These are phyloP conservation scores for Cichlasoma orientale DNA, from an alignment of 2,797 vertebrate species.

Conservation along the genomic window DNA sequence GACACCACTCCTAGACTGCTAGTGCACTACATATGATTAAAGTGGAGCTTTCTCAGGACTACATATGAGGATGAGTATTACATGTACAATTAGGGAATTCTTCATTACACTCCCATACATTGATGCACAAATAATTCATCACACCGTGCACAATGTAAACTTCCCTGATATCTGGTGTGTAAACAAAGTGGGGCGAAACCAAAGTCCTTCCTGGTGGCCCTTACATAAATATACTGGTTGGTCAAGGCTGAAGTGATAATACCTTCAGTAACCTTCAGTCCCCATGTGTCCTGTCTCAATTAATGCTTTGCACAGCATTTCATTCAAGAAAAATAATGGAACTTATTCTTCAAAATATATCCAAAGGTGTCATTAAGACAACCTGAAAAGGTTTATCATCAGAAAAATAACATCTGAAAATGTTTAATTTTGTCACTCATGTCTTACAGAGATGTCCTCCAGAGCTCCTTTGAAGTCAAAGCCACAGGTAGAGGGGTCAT, in stretches of 20 bases:
- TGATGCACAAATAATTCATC: neutral
- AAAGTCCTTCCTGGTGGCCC: neutral
- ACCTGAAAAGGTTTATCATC: neutral
- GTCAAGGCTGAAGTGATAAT: neutral
- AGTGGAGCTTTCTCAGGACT: neutral
- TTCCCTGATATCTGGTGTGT: neutral
- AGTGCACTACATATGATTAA: neutral
- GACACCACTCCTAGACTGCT: neutral
- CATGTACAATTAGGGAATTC: neutral
- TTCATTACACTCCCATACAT: neutral
- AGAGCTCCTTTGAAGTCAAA: conserved; percentile 94
- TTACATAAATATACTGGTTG: neutral
- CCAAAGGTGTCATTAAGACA: neutral
- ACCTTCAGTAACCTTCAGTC: too few species aligned
- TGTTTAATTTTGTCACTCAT: neutral
- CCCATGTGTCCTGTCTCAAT: neutral
- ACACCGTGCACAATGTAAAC: neutral
- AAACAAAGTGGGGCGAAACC: neutral
- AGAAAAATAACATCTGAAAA: neutral
- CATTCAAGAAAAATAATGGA: too few species aligned
- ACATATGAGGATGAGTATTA: neutral
- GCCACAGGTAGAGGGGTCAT: conserved; percentile 93
- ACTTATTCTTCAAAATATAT: too few species aligned
- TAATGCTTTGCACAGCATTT: too few species aligned
- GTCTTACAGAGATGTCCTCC: conserved; percentile 94